Base-by-base conservation (phyloP, 2,888 invertebrate species). In the Leptopilina myrica region DNA sequence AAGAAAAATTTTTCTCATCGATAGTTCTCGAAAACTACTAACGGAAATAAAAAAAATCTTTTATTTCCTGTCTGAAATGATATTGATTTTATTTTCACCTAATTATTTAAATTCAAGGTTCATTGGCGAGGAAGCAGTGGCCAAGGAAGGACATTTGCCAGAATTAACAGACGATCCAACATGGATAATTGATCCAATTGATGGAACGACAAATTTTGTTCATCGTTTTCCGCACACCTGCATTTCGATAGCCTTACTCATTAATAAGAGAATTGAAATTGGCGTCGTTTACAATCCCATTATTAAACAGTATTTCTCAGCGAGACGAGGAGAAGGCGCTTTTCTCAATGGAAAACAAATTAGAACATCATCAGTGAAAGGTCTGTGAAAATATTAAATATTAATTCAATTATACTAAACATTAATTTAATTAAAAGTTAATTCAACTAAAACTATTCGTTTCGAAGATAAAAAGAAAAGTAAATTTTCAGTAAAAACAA, bases 151-250 rank as follows among this genome's bases (percentile, higher is more conserved):
- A 53, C 90, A 92, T 62, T 93, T 93, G 75, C 93, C 94, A 67
- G 92, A 93, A 76, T 92, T 96, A 81, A 96, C 96, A 0, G 93
- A 96, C 87, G 94, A 93, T n/a, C 97, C 97, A 46, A 97, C 97
- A 0, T 96, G 96, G 96, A 95, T 97, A 81, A 95, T 96, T 80
- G 96, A 97, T 91, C 97, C 97, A 4, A 95, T 97, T 79, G 97
- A 98, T 92, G 97, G 97, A n/a, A 97, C 97, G 0, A 95, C 95
- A 76, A 97, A 97, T 92, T 97, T 97, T 90, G 95, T 97, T 5
- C 93, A 94, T 86, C 93, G 94, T 79, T 94, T 96, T 88, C 96
- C 95, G 0, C 94, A 95, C 80, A 93, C 94, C 9, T 94, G 94
- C 84, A 94, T 97, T 78, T 96, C 96, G 0, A 94, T 96, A 76